A percentile compares a stretch with the other conserved stretches of the same genome.
These are phyloP conservation scores for Sebastes vulpes DNA, from an alignment of 2,797 vertebrate species.

Conservation along the genomic window DNA sequence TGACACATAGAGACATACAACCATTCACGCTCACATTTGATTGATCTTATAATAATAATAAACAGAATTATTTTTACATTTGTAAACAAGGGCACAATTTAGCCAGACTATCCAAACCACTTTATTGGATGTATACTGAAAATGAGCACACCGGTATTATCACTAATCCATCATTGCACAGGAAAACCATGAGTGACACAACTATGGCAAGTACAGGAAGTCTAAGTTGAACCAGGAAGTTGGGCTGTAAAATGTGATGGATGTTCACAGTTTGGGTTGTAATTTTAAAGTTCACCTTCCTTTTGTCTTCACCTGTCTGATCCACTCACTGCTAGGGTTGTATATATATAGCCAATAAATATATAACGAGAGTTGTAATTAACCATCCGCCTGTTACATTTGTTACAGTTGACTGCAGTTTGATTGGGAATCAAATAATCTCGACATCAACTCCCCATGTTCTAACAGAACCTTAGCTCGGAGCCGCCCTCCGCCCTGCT, in stretches of 20 bases:
- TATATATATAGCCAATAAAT: background rate
- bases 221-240: background rate
- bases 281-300: background rate
- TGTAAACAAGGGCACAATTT: background rate
- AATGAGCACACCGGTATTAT: background rate
- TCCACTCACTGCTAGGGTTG: background rate
- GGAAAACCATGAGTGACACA: background rate
- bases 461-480: background rate
- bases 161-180: background rate
- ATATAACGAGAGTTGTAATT: background rate
- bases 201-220: background rate
- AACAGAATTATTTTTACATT: background rate
- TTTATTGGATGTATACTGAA: background rate
- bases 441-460: background rate
- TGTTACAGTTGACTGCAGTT: background rate
- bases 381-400: background rate
- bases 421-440: background rate
- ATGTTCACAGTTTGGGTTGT: background rate
- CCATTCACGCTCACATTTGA: too few relatives aligned
- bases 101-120: background rate
- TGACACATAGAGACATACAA: too few relatives aligned
- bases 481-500: background rate
- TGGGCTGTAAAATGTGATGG: background rate
- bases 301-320: background rate
- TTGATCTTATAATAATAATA: background rate